Evolutionary conservation across 1,140 invertebrate genomes (phyloP).

Genomic region (Riptortus pedestris): DNA sequence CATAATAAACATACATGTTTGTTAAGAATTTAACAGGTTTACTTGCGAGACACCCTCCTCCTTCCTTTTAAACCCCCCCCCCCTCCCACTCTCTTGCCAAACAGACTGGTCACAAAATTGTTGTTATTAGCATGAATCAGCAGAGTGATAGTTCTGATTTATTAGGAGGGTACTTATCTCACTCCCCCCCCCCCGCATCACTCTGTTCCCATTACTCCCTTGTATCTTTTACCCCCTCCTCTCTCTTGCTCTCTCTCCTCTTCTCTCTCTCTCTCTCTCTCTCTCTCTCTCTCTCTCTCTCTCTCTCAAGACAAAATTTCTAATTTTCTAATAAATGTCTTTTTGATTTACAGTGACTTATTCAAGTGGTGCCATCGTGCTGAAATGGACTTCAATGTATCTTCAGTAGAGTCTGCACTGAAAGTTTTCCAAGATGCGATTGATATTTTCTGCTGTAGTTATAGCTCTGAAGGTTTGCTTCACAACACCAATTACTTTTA

Average conservation of each 20-base stretch:
- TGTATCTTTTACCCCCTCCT: too few species aligned
- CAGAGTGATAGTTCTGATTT: conserved; percentile 95
- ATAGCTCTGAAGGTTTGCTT: conserved; percentile 45
- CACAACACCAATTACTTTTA: neutral
- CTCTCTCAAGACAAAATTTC: too few species aligned
- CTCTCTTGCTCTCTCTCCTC: too few species aligned
- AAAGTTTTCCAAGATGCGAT: conserved; percentile 81
- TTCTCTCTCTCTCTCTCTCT: too few species aligned
- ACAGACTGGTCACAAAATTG: conserved; percentile 67
- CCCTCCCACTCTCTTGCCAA: conserved; percentile 85
- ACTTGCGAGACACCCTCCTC: too few species aligned
- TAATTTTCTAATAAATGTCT: too few species aligned
- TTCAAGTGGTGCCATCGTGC: conserved; percentile 84
- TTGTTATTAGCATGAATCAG: conserved; percentile 99
- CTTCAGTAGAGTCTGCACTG: conserved; percentile 58
- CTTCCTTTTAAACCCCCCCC: too few species aligned
- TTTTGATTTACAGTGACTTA: conserved; percentile 70
- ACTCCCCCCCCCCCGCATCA: too few species aligned
- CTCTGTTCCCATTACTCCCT: too few species aligned
- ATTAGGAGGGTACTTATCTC: conserved; percentile 87
- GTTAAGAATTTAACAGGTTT: too few species aligned
- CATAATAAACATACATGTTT: too few species aligned
- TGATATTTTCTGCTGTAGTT: conserved; percentile 78
- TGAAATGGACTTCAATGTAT: conserved; percentile 59
- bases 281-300: too few species aligned